Conservation (phyloP, 2,113 vertebrate species). For the Neogale vison region DNA sequence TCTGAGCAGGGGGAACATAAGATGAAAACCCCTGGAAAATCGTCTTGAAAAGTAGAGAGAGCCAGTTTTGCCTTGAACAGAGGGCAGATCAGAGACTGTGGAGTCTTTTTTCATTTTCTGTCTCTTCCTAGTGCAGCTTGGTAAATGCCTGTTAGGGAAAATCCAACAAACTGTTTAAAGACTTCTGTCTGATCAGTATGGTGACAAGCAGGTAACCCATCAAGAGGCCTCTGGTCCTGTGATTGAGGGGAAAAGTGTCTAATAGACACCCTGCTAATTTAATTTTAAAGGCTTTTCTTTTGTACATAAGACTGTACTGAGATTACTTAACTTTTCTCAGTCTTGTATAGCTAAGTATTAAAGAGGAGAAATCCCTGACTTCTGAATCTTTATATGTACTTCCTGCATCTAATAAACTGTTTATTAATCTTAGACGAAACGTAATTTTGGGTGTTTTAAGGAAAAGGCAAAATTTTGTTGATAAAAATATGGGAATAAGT, state of each 20-base stretch:
- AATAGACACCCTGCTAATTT: not conserved
- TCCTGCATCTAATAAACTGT: not conserved
- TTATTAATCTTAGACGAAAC: not conserved
- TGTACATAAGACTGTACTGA: not conserved
- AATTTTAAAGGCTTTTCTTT: not conserved
- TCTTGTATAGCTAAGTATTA: not conserved
- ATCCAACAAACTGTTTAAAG: not conserved
- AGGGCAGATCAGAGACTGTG: not conserved
- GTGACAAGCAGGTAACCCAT: not conserved
- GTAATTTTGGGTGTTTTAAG: constrained; percentile 9
- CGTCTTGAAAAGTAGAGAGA: not conserved
- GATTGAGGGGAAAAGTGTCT: not conserved
- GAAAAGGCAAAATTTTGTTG: not conserved
- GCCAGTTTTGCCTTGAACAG: not conserved
- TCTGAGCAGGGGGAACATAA: not conserved
- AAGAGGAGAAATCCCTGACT: not conserved
- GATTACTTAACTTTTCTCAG: not conserved
- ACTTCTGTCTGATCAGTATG: not conserved
- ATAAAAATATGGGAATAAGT: not conserved
- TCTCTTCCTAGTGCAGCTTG: not conserved
- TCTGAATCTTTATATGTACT: not conserved
- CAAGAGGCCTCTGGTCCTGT: not conserved
- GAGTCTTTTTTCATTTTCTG: not conserved
- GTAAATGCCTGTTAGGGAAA: not conserved
- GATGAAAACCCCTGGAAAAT: not conserved